These are phyloP conservation scores for Tetraodon nigroviridis DNA, from an alignment of 2,113 vertebrate species.

Conservation along the genomic window DNA sequence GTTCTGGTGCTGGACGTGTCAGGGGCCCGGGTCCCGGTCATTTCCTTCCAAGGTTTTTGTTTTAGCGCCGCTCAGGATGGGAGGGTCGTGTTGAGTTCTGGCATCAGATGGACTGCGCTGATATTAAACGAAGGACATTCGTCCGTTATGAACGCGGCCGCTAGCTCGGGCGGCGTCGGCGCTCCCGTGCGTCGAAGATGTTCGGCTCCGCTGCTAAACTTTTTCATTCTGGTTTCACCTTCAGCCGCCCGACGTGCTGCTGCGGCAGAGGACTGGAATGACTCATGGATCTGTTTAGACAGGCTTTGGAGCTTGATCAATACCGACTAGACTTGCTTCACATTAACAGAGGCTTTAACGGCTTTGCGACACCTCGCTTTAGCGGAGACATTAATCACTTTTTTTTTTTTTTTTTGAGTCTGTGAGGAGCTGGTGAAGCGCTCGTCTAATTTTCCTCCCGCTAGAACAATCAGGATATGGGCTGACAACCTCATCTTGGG, in stretches of 20 bases:
- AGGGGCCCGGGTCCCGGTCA: too few species aligned
- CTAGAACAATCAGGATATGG: slow-evolving; percentile 22
- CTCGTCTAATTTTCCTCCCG: slow-evolving; percentile 11
- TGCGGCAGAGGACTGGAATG: slow-evolving; percentile 18
- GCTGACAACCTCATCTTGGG: slow-evolving; percentile 18
- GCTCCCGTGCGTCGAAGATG: too few species aligned
- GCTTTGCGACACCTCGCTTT: slow-evolving; percentile 16
- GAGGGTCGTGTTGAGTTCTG: slow-evolving; percentile 3
- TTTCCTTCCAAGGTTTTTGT: too few species aligned
- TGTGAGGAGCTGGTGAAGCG: slow-evolving; percentile 1
- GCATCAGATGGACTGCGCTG: slow-evolving; percentile 36
- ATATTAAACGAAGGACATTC: slow-evolving; percentile 39
- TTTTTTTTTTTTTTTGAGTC: not conserved
- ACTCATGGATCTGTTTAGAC: slow-evolving; percentile 27
- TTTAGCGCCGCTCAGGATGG: too few species aligned
- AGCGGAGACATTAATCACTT: slow-evolving; percentile 17
- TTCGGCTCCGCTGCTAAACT: too few species aligned
- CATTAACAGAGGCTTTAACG: slow-evolving; percentile 17
- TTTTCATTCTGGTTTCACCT: too few species aligned
- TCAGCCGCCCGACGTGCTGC: not conserved
- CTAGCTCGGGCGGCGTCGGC: slow-evolving; percentile 43
- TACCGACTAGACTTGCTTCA: slow-evolving; percentile 29
- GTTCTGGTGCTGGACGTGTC: too few species aligned
- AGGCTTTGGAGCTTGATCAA: slow-evolving; percentile 17
- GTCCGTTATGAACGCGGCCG: slow-evolving; percentile 25